A percentile compares a stretch with the other conserved stretches of the same genome.
phyloP scores from a whole-genome alignment of 2,888 invertebrate genomes.

The Stomorhina lunata region DNA sequence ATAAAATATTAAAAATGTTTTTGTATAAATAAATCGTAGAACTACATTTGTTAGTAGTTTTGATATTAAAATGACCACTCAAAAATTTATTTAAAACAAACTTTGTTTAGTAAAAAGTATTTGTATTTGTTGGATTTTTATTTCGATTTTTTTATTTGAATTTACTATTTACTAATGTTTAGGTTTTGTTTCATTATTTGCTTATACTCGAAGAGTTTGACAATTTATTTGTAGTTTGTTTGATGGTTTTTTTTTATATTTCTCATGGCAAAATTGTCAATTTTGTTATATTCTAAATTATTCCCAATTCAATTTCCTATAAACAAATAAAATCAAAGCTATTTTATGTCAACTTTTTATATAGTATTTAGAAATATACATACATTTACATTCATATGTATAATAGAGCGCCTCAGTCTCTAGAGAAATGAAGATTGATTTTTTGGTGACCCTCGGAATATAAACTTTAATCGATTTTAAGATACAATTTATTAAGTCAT shows the following conservation, averaged over 20 bases:
- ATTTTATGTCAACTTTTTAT: conserved; percentile 47
- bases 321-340: conserved; percentile 75
- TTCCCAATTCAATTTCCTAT: conserved; percentile 75
- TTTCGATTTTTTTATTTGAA: neutral
- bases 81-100: conserved; percentile 64
- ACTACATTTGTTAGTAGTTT: too few species aligned
- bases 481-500: too few species aligned
- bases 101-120: conserved; percentile 45
- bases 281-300: conserved; percentile 69
- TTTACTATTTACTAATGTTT: neutral
- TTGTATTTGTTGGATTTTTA: conserved; percentile 41
- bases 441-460: too few species aligned
- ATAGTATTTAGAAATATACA: neutral
- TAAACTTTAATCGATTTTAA: too few species aligned
- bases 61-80: conserved; percentile 56
- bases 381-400: neutral
- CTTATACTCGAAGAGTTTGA: neutral
- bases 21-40: neutral
- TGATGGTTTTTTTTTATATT: conserved; percentile 13
- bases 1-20: conserved; percentile 62
- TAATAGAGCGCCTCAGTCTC: neutral
- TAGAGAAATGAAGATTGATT: too few species aligned
- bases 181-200: conserved; percentile 7
- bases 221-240: conserved; percentile 27
- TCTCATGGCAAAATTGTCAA: conserved; percentile 49